phyloP scores from a whole-genome alignment of 1,140 invertebrate species.

The Rhagoletis pomonella region DNA sequence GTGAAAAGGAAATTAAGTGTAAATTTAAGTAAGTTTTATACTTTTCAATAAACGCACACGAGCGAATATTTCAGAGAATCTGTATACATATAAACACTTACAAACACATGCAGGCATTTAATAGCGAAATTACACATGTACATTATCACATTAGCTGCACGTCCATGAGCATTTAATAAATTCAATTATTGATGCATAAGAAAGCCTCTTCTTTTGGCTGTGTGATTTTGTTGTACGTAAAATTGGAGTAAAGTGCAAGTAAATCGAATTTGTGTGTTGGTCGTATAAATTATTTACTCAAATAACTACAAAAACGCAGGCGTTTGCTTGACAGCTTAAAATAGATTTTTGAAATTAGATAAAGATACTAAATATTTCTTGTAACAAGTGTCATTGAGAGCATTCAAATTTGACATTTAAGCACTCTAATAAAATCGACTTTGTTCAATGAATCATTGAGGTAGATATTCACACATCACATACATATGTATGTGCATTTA shows the following conservation, averaged over 20 bases:
- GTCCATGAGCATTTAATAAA: not conserved
- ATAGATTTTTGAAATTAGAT: conserved; percentile 8
- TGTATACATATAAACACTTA: no score
- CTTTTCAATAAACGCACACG: conserved; percentile 33
- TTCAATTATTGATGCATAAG: not conserved
- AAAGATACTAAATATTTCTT: conserved; percentile 1
- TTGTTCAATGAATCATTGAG: not conserved
- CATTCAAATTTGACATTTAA: conserved; percentile 19
- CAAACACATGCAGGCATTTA: no score
- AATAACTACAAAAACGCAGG: not conserved
- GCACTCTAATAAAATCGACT: not conserved
- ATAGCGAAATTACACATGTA: not conserved
- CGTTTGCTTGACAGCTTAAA: not conserved
- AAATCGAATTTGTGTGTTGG: not conserved
- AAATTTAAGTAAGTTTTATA: conserved; percentile 39
- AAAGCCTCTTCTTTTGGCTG: not conserved
- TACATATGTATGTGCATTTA: no score
- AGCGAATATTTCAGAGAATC: not conserved
- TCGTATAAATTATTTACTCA: not conserved
- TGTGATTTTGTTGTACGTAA: not conserved
- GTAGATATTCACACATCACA: not conserved
- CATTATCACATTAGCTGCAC: not conserved
- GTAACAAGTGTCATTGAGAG: not conserved
- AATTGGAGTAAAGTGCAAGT: not conserved
- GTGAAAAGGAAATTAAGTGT: conserved; percentile 41